Conservation (phyloP, 2,797 vertebrate species). For the Poliocrania exsul region DNA sequence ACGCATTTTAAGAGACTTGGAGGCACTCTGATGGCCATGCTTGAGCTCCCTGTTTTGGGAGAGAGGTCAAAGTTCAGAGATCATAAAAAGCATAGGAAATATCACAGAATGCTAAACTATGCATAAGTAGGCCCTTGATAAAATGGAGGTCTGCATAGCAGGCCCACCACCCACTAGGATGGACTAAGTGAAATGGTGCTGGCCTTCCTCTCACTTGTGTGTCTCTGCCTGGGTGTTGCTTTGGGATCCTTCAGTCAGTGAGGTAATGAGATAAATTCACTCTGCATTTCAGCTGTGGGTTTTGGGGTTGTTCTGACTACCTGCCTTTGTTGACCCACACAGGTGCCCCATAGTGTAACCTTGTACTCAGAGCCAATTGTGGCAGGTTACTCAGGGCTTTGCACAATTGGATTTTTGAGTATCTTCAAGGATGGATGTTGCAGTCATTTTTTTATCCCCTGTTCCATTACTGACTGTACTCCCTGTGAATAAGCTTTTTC, state of each 20-base stretch:
- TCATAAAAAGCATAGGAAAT: no score
- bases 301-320: background rate
- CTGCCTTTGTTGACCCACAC: fast-evolving
- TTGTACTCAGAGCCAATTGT: fast-evolving
- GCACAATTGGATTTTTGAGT: fast-evolving
- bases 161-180: fast-evolving
- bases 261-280: background rate
- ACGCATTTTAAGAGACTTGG: background rate
- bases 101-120: background rate
- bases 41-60: background rate
- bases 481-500: background rate
- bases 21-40: fast-evolving
- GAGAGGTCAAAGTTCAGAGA: background rate
- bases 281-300: background rate
- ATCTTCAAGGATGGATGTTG: background rate
- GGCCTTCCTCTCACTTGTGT: no score
- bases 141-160: background rate
- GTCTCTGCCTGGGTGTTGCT: background rate
- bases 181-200: background rate
- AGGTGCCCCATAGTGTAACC: fast-evolving
- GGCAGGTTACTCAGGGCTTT: background rate
- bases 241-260: background rate
- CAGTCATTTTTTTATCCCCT: background rate
- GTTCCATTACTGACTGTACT: background rate
- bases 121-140: fast-evolving